phyloP scores from a whole-genome alignment of 1,140 invertebrate genomes.

The Zophobas atratus region DNA sequence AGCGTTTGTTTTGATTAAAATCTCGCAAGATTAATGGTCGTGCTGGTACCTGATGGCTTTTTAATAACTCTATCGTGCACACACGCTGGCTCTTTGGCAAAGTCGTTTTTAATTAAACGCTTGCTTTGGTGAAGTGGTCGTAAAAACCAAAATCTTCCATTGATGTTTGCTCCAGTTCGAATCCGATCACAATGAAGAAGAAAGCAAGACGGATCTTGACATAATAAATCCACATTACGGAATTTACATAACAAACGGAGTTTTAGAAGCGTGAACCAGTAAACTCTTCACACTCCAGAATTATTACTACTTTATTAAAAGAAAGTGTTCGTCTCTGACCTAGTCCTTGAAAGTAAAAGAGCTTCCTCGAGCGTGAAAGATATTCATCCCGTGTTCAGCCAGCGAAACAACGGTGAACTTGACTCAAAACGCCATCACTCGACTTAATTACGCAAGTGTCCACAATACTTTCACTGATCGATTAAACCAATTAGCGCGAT shows the following conservation, averaged over 20 bases:
- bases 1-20: too few relatives aligned
- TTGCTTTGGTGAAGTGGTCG: too few relatives aligned
- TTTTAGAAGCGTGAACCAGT: neutral
- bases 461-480: constrained; percentile 12
- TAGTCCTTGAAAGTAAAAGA: constrained; percentile 38
- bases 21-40: too few relatives aligned
- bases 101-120: too few relatives aligned
- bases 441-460: constrained; percentile 26
- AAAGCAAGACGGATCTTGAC: constrained; percentile 11
- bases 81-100: too few relatives aligned
- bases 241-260: constrained; percentile 35
- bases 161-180: too few relatives aligned
- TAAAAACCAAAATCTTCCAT: too few relatives aligned
- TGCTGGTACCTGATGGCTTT: too few relatives aligned
- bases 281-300: constrained; percentile 14
- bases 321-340: constrained; percentile 33
- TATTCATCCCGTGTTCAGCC: constrained; percentile 2
- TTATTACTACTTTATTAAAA: constrained; percentile 4
- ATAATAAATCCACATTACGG: constrained; percentile 27
- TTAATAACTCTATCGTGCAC: too few relatives aligned
- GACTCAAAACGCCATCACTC: neutral
- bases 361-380: constrained; percentile 34
- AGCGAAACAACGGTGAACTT: constrained; percentile 1
- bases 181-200: neutral
- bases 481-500: neutral